Evolutionary conservation across 2,797 vertebrate genomes (phyloP).

Genomic region (Melanotaenia parkinsoni): DNA sequence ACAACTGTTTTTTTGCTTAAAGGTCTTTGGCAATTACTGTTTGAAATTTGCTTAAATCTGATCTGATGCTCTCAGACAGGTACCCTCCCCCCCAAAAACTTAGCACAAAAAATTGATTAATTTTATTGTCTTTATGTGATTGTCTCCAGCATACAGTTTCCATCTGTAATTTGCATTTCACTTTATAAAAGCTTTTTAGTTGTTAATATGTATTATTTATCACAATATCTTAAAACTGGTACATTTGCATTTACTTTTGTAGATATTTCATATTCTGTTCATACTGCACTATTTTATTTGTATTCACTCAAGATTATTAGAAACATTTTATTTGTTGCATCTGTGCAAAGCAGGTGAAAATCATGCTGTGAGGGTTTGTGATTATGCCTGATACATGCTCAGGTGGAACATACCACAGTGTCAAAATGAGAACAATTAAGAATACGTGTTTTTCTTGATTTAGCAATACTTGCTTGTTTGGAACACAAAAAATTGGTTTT

Average conservation of each 20-base stretch:
- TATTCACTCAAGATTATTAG: neutral
- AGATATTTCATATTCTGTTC: neutral
- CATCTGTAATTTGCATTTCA: no score
- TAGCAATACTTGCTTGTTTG: conserved; percentile 5
- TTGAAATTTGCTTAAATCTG: neutral
- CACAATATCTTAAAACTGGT: neutral
- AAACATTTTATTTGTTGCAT: neutral
- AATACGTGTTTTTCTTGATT: neutral
- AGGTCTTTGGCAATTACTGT: neutral
- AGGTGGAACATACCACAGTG: conserved; percentile 7
- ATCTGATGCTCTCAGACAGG: neutral
- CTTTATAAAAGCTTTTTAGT: no score
- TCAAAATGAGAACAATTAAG: conserved; percentile 15
- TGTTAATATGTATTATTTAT: no score
- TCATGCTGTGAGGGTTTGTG: conserved; percentile 30
- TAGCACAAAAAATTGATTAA: no score
- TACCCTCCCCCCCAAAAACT: no score
- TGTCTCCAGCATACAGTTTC: no score
- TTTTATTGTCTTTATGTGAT: no score
- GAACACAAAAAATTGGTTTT: neutral
- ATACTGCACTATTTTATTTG: neutral
- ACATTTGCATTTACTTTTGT: neutral
- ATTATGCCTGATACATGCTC: conserved; percentile 28
- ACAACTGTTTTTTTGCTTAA: neutral
- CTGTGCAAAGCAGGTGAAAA: conserved; percentile 10